Evolutionary conservation across 2,888 invertebrate genomes (phyloP).

Genomic region (Zootermopsis nevadensis): DNA sequence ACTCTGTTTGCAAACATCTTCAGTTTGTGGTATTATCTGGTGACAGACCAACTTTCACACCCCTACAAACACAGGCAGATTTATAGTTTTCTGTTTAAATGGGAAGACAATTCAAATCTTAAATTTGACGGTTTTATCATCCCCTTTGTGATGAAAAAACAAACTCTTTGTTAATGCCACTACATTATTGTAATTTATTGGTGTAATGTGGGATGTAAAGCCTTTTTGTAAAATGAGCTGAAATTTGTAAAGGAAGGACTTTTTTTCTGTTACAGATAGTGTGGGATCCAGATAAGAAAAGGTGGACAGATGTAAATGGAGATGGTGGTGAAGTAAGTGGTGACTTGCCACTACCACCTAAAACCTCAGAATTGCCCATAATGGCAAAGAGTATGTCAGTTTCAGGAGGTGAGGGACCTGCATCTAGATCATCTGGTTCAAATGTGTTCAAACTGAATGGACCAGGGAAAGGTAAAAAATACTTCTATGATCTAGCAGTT

Average conservation of each 20-base stretch:
- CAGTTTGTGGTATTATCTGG: no score
- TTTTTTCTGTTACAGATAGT: slow-evolving; percentile 76
- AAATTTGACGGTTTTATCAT: no score
- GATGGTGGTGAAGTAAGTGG: slow-evolving; percentile 69
- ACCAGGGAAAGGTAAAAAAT: not conserved
- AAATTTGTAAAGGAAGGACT: not conserved
- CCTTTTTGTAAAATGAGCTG: not conserved
- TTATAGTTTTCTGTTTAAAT: no score
- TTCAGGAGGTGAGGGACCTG: slow-evolving; percentile 31
- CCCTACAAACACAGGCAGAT: no score
- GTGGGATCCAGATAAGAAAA: slow-evolving; percentile 89
- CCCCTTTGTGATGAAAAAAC: no score
- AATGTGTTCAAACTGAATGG: slow-evolving; percentile 83
- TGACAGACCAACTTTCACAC: no score
- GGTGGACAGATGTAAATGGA: slow-evolving; percentile 87
- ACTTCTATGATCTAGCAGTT: not conserved
- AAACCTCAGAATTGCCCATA: slow-evolving; percentile 68
- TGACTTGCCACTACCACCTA: slow-evolving; percentile 76
- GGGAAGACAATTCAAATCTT: no score
- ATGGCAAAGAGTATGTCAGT: not conserved
- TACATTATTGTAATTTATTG: no score
- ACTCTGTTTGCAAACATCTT: no score
- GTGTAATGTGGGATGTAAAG: no score
- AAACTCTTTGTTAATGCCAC: no score
- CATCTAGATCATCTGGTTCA: slow-evolving; percentile 48